Base-by-base conservation (phyloP, 2,888 invertebrate genomes). In the Nemotelus pantherinus region DNA sequence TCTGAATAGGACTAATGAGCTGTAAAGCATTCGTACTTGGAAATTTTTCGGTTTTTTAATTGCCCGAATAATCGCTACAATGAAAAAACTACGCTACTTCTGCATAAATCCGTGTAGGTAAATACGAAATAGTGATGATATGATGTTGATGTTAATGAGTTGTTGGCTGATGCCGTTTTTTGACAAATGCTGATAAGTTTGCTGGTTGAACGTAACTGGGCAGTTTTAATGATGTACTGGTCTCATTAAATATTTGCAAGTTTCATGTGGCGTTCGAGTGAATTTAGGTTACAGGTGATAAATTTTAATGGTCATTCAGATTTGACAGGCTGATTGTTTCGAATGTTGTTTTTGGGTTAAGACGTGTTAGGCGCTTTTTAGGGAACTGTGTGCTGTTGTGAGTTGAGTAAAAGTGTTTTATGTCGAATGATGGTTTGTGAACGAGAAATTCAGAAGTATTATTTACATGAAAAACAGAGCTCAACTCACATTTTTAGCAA, bases 11-110 rank as follows among this genome's bases (percentile, higher is more conserved):
- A 72, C 58, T 72, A 72, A 72, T 72, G 71, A 72, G 71, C 47
- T 72, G 71, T 72, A 72, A 72, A 72, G 71, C 71, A 72, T 44
- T 55, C 45, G 57, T 72, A 58, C 58, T 58, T 72, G 71, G 70
- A 71, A 71, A 50, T 68, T 68, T 68, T 50, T 68, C 68, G 68
- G 68, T 68, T 68, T 63, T 25, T 60, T 72, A 72, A 72, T 58
- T 72, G 58, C n/a, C 71, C 57, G 71, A 58, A 72, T 58, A 58
- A 57, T 72, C 71, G 58, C 48, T 72, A 67, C 67, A 48, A 25
- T 50, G 50, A 47, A 67, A 67, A 67, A 47, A 9, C 57, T 53
- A 57, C 7, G 64, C 6, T 4, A 9, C 9, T 45, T 45, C 57
- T 43, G 45, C n/a, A 44, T 57, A 72, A 58, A 58, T 72, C 10